A percentile compares a stretch with the other conserved stretches of the same genome.
These are phyloP conservation scores for Troides helena DNA, from an alignment of 2,888 invertebrate genomes.

Conservation along the genomic window DNA sequence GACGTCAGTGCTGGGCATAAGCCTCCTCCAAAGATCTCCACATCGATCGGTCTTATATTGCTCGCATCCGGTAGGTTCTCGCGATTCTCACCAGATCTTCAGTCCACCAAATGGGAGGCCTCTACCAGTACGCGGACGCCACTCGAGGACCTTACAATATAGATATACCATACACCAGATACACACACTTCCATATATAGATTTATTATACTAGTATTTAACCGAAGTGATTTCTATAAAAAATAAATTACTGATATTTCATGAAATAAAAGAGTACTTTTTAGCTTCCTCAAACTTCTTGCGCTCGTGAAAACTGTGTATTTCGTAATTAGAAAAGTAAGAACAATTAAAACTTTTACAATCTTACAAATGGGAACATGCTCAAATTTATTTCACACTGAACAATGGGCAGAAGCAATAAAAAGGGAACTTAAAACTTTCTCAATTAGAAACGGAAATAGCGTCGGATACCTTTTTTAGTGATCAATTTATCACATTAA, in stretches of 20 bases:
- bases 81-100: no score
- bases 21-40: no score
- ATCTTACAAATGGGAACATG: constrained; percentile 74
- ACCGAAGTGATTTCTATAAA: background rate
- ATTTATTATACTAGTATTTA: background rate
- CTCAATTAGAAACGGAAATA: constrained; percentile 66
- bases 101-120: no score
- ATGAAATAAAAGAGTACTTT: constrained; percentile 2
- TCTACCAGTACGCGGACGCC: no score
- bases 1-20: no score
- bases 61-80: no score
- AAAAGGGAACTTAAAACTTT: constrained; percentile 72
- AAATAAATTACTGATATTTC: background rate
- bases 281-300: constrained; percentile 20
- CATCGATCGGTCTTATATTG: no score
- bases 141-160: background rate
- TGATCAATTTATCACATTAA: constrained; percentile 25
- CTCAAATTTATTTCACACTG: constrained; percentile 64
- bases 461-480: constrained; percentile 42
- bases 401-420: constrained; percentile 71
- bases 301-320: constrained; percentile 55
- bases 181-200: background rate
- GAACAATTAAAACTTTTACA: constrained; percentile 79
- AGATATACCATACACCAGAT: no score
- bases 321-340: constrained; percentile 78